A percentile compares a stretch with the other conserved stretches of the same genome.
phyloP scores from a whole-genome alignment of 2,113 vertebrate genomes.

The cat (Felis catus) region DNA sequence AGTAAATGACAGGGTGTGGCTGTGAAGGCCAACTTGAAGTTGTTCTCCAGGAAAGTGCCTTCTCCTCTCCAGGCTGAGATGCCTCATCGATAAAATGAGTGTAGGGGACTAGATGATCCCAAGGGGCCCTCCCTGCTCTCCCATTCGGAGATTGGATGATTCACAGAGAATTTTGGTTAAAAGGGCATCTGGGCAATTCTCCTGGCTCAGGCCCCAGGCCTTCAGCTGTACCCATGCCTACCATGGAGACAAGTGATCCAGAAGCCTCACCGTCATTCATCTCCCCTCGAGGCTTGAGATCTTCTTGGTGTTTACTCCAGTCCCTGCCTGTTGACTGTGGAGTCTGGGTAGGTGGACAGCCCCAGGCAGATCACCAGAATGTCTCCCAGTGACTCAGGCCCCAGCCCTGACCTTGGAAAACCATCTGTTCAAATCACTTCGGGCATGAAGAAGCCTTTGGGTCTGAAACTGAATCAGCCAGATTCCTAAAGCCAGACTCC shows the following conservation, averaged over 20 bases:
- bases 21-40: background rate
- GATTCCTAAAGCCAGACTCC: background rate
- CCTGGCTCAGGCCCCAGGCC: background rate
- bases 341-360: background rate
- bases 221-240: background rate
- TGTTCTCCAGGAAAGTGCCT: constrained; percentile 17
- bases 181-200: constrained; percentile 26
- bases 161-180: constrained; percentile 23
- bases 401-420: background rate
- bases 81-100: constrained; percentile 14
- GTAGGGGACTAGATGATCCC: background rate
- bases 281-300: background rate
- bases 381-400: background rate
- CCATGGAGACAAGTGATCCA: background rate
- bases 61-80: constrained; percentile 37
- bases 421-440: background rate
- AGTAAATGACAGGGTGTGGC: background rate
- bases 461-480: background rate
- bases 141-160: constrained; percentile 34
- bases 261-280: background rate
- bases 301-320: background rate
- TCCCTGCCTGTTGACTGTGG: background rate
- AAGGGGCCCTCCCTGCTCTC: constrained; percentile 40
- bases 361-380: background rate
- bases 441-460: background rate